These are phyloP conservation scores for Pteronura brasiliensis DNA, from an alignment of 2,113 vertebrate genomes.

Conservation along the genomic window DNA sequence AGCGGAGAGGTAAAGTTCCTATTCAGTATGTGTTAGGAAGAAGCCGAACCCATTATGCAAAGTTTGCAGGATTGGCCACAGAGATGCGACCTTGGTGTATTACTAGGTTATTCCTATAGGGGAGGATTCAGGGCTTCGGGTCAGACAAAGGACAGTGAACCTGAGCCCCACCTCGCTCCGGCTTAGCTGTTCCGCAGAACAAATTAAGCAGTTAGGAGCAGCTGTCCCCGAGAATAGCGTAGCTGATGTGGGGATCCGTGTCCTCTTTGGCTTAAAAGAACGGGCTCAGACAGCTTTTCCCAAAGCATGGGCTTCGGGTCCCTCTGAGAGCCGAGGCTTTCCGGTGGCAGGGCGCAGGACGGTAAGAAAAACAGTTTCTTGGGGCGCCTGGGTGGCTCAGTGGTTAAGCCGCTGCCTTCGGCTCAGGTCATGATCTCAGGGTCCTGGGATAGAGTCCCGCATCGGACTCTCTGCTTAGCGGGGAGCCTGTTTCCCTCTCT, in stretches of 20 bases:
- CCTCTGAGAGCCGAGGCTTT: not conserved
- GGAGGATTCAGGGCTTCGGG: not conserved
- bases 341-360: fast-evolving
- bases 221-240: not conserved
- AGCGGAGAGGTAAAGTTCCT: not conserved
- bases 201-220: not conserved
- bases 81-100: not conserved
- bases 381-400: no score
- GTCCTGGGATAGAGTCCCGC: no score
- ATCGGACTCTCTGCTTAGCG: no score
- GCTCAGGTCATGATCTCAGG: no score
- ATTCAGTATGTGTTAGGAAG: not conserved
- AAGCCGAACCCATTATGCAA: not conserved
- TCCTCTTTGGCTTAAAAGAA: not conserved
- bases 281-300: not conserved
- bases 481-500: no score
- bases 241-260: fast-evolving
- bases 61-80: not conserved
- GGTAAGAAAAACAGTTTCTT: not conserved
- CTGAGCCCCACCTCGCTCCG: not conserved
- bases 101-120: not conserved
- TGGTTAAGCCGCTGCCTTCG: no score
- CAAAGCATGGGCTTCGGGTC: fast-evolving
- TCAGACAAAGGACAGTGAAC: not conserved
- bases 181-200: not conserved